phyloP scores from a whole-genome alignment of 1,140 invertebrate species.

The Drosophila ercepeae region DNA sequence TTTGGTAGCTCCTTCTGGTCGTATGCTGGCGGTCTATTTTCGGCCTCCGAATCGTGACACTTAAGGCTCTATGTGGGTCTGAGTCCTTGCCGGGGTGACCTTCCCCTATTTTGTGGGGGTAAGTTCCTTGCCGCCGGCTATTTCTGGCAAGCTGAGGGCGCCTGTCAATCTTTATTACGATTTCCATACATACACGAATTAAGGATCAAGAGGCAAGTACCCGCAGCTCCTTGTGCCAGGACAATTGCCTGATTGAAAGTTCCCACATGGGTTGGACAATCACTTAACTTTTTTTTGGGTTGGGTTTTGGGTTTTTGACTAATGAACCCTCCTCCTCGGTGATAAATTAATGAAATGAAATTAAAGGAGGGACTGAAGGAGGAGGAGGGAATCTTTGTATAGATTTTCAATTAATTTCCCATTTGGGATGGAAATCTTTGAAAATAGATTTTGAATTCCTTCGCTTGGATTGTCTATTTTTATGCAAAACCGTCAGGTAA shows the following conservation, averaged over 20 bases:
- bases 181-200: slow-evolving; percentile 9
- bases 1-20: slow-evolving; percentile 57
- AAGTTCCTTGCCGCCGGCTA: slow-evolving; percentile 35
- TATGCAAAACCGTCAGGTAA: slow-evolving; percentile 70
- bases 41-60: slow-evolving; percentile 21
- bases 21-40: slow-evolving; percentile 69
- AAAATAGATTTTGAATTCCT: slow-evolving; percentile 7
- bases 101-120: slow-evolving; percentile 32
- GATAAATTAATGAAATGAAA: slow-evolving; percentile 42
- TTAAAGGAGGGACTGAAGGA: neutral
- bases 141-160: slow-evolving; percentile 44
- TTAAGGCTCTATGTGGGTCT: slow-evolving; percentile 61
- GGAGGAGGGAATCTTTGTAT: slow-evolving; percentile 1
- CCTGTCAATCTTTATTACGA: slow-evolving; percentile 70
- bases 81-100: slow-evolving; percentile 13
- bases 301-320: too few relatives aligned
- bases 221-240: slow-evolving; percentile 65
- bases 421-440: slow-evolving; percentile 34
- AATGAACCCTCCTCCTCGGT: slow-evolving; percentile 43
- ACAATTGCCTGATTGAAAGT: slow-evolving; percentile 41
- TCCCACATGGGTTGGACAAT: slow-evolving; percentile 40
- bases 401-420: slow-evolving; percentile 30
- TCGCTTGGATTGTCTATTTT: slow-evolving; percentile 55
- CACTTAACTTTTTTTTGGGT: slow-evolving; percentile 31
- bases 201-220: slow-evolving; percentile 20